Base-by-base conservation (phyloP, 64 coral and sea anemone species). In the Montipora foliosa region DNA sequence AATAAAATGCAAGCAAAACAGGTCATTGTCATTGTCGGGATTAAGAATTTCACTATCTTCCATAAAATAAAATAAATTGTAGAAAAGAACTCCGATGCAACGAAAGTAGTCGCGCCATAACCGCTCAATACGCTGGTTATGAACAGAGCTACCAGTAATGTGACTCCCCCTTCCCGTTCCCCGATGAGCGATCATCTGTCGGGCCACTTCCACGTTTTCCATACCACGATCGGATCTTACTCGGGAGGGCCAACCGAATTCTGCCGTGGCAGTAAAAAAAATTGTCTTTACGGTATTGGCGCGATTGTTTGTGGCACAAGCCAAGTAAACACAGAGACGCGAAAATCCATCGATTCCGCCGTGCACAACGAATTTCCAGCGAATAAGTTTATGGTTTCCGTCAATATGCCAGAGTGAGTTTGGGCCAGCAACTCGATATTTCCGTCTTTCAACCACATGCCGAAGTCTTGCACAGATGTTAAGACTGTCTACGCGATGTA, bases 331-430 rank as follows among this genome's bases (percentile, higher is more conserved):
- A 22, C 77, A 79, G 0, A 79, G 48, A 17, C 77, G 77, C 5
- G 77, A 79, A 79, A 79, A 79, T 53, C 77, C 77, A 44, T 79
- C 77, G 13, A 79, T 79, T 79, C 77, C 77, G 11, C 77, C 48
- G 10, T 79, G 77, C 1, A 79, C 15, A 16, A 79, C 77, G 17
- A 79, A 52, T 17, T 79, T 79, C 77, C 77, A 79, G 12, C 77
- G 77, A n/a, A 91, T 91, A 25, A 91, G 77, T 64, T 91, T 91
- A 25, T 89, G 87, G 74, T 89, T 89, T 4, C 87, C 87, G 21
- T 89, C 87, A 16, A 85, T 72, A 22, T 92, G 90, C 90, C 81
- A 92, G 0, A 92, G 22, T 4, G 91, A 74, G 67, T 93, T 93
- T 29, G 91, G 91, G 10, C 91, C 82, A 75, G 70, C 59, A 4